Evolutionary conservation across 2,113 vertebrate genomes (phyloP).

Genomic region (Paramormyrops kingsleyae): DNA sequence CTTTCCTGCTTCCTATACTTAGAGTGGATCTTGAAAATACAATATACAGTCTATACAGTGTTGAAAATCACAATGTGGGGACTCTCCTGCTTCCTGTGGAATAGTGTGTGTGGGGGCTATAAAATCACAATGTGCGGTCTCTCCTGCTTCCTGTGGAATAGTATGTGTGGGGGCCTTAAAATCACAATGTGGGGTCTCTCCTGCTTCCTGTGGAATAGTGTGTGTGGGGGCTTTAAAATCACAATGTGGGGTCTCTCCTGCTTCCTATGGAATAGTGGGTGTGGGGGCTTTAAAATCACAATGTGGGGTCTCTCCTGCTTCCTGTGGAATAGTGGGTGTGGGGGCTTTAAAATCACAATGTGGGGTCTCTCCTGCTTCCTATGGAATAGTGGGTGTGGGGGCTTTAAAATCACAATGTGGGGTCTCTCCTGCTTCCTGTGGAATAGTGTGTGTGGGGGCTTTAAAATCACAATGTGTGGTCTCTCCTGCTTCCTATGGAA

Average conservation of each 20-base stretch:
- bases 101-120: background rate
- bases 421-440: background rate
- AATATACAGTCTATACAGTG: background rate
- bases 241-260: background rate
- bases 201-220: background rate
- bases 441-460: background rate
- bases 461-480: background rate
- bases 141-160: background rate
- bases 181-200: background rate
- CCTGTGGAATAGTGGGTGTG: too few species aligned
- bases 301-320: background rate
- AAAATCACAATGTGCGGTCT: background rate
- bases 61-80: background rate
- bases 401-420: background rate
- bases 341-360: background rate
- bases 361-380: background rate
- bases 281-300: background rate
- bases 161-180: background rate
- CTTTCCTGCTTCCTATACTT: background rate
- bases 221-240: background rate
- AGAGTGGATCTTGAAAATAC: background rate
- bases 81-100: background rate
- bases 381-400: background rate
- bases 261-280: background rate
- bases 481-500: background rate